Evolutionary conservation across 2,797 vertebrate species (phyloP), one percentile per base, ranked within the genome.

Genomic region (Cynodonichthys magdalenae): DNA sequence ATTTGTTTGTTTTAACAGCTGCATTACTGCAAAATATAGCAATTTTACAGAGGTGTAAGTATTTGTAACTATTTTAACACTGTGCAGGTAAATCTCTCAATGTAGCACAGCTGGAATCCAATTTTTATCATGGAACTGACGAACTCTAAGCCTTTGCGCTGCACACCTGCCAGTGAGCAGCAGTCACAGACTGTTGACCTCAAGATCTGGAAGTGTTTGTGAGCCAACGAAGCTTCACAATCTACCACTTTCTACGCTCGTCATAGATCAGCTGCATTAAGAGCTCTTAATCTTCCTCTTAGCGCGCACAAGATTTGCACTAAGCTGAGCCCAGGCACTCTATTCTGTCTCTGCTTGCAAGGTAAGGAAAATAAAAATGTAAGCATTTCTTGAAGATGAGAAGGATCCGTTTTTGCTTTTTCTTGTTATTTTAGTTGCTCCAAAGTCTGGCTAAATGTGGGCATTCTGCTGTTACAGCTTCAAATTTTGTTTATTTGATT

Each of bases 121-220:
- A 52, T 62, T 48, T 61, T 78, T 24, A 74, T 56, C 51, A 63
- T 19, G 74, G 75, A 81, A 75, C 68, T 74, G 74, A 79, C 63
- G 80, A 69, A 62, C 58, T 75, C 53, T 74, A 80, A 56, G 77
- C 76, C 65, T 55, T 82, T 68, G 79, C 57, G 81, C 76, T 74
- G 81, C 79, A 71, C 92, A 94, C 89, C 93, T 93, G 92, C 84
- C 86, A 84, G 82, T 70, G 69, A 87, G 82, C 83, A 81, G 79
- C 89, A 91, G 93, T 93, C 92, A 93, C 90, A 93, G 81, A 69
- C 91, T 82, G 94, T 93, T 94, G 92, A 93, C 92, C 92, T 91
- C 92, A 91, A 90, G 79, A 88, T 87, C 71, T 88, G 89, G 86
- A 90, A 86, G 87, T 87, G 84, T 90, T 83, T 85, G 83, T 79